Base-by-base conservation (phyloP, 1,140 invertebrate genomes). In the Drosophila asahinai region DNA sequence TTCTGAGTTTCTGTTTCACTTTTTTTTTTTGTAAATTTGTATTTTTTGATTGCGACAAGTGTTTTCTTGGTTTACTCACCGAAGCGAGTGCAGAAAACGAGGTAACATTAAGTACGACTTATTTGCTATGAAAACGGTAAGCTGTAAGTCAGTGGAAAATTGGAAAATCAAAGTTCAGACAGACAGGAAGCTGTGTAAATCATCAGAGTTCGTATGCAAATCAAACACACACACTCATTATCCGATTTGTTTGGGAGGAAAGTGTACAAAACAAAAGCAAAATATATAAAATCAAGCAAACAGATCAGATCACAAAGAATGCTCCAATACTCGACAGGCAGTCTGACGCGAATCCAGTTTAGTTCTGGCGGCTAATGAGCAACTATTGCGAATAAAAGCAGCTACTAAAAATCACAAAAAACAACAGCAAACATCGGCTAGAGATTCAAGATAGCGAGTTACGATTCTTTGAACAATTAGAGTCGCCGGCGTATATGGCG, bases 121-220 rank as follows among this genome's bases (percentile, higher is more conserved):
- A 40, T 11, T 36, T 36, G 9, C 9, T 9, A 9, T 33, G 33
- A 33, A 30, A 30, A 11, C 33, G 2, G 9, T 33, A 33, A 3
- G 14, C 5, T 12, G 15, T 42, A 36, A n/a, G 15, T 33, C n/a
- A 8, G 14, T 9, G 7, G n/a, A 52, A 43, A 60, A 40, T 42
- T 36, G 51, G 22, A 25, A 27, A 25, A 64, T 33, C 45, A n/a
- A 25, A 22, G 22, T 9, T 25, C n/a, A 33, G 40, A 54, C 51
- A 83, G 80, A 77, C 83, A 80, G 84, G 84, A 87, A 87, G 81
- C 73, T 40, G 40, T 58, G 64, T 77, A 80, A 79, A 80, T 77
- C 67, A 76, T 84, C 70, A 78, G 66, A 89, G 84, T 90, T 84
- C 65, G 59, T 90, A 89, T 89, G 84, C 84, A 89, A 89, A 89